Base-by-base conservation (phyloP, 2,113 vertebrate genomes). In the Chauna torquata region DNA sequence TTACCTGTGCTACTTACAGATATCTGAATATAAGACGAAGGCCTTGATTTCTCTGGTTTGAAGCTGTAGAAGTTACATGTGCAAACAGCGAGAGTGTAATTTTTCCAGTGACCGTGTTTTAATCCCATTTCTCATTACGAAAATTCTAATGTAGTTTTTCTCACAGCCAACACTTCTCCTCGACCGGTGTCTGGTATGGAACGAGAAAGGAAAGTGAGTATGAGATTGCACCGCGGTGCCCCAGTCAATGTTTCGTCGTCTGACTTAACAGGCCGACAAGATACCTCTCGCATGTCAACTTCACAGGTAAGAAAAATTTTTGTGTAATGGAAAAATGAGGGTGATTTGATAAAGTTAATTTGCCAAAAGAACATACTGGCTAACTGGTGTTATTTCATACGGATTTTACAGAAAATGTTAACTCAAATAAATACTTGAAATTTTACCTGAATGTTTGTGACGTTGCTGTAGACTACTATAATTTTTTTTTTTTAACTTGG, bases 251-350 rank as follows among this genome's bases (percentile, higher is more conserved):
- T 99, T 88, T 99, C 99, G 2, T 99, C 99, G 0, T 99, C 99
- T 22, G 99, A 99, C 92, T 97, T 99, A 96, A 99, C 99, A 6
- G 99, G 99, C 94, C 98, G 99, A 72, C 99, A 99, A 97, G 99
- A 99, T 96, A 98, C 99, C 90, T 99, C 99, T 52, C 99, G 98
- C 98, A 99, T 99, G 99, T 99, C 99, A 97, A 99, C 99, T 94
- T 99, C 99, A 65, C 99, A 99, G 99, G 99, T 99, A 98, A 64
- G 97, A 93, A 40, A 54, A 23, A 27, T 45, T 42, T 50, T 38
- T 50, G 19, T 66, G 16, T 79, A 28, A 62, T 78, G 74, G 64
- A 84, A 71, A 34, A 86, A 44, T 40, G 20, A 50, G 32, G 36
- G 18, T 6, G 6, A 36, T 81, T 75, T 71, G 62, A 50, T 81